Percentiles rank a stretch among this genome's conserved stretches.
phyloP scores from a whole-genome alignment of 2,113 vertebrate genomes.

The Drymodes brunneopygia region DNA sequence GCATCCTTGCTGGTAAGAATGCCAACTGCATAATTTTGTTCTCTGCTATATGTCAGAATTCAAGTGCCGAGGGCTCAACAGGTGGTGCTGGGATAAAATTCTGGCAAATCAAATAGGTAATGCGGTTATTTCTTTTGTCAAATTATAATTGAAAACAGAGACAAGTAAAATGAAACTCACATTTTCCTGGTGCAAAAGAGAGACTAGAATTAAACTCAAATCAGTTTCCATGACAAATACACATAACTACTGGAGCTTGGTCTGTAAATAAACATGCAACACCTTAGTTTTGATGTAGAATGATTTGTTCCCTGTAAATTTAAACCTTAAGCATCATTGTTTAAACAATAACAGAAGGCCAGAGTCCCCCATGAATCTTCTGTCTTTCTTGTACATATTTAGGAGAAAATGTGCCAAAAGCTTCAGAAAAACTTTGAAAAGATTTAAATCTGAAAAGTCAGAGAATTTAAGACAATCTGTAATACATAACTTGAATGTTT shows the following conservation, averaged over 20 bases:
- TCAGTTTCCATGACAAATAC: slow-evolving; percentile 63
- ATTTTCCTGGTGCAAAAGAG: slow-evolving; percentile 63
- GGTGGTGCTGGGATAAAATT: slow-evolving; percentile 76
- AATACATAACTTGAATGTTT: slow-evolving; percentile 11
- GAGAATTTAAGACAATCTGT: slow-evolving; percentile 17
- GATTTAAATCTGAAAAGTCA: slow-evolving; percentile 2
- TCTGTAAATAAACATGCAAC: slow-evolving; percentile 40
- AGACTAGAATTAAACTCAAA: slow-evolving; percentile 54
- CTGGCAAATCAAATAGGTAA: slow-evolving; percentile 78
- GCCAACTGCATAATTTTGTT: slow-evolving; percentile 71
- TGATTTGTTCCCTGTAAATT: not conserved
- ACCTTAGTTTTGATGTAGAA: slow-evolving; percentile 49
- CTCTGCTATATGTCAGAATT: slow-evolving; percentile 74
- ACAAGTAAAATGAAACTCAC: slow-evolving; percentile 68
- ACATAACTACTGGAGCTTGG: slow-evolving; percentile 34
- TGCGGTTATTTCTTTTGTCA: slow-evolving; percentile 77
- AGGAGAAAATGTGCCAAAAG: slow-evolving; percentile 1
- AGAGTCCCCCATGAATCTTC: not conserved
- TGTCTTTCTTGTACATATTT: not conserved
- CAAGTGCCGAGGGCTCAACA: slow-evolving; percentile 73
- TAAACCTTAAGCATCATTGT: slow-evolving; percentile 10
- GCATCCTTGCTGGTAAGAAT: slow-evolving; percentile 56
- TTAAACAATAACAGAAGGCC: not conserved
- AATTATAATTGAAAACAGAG: slow-evolving; percentile 79
- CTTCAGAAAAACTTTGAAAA: slow-evolving; percentile 5